These are phyloP conservation scores for Taphrorychus bicolor DNA, from an alignment of 2,888 invertebrate species.

Conservation along the genomic window DNA sequence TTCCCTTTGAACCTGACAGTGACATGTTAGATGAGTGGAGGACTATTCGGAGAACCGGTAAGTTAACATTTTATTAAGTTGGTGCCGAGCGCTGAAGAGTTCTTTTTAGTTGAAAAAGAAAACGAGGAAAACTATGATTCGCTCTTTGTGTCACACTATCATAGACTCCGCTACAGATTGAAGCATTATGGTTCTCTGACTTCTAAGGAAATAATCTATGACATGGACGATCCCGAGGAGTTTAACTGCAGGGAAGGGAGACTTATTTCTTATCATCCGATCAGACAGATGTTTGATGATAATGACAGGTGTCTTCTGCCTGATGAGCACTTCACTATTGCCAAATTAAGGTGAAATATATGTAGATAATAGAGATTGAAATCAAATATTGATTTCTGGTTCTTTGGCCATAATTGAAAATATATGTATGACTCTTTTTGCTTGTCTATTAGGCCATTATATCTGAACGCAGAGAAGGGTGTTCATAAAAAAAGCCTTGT, in stretches of 20 bases:
- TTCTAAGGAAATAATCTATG: slow-evolving; percentile 40
- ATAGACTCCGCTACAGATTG: slow-evolving; percentile 36
- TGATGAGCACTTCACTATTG: slow-evolving; percentile 45
- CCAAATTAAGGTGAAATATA: slow-evolving; percentile 43
- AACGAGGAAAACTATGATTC: slow-evolving; percentile 27
- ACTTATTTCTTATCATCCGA: slow-evolving; percentile 44
- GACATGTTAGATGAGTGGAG: slow-evolving; percentile 29
- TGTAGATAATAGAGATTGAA: too few relatives aligned
- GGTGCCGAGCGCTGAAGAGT: not conserved
- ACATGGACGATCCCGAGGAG: slow-evolving; percentile 43
- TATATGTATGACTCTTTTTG: not conserved
- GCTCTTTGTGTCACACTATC: slow-evolving; percentile 41
- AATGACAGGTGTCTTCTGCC: slow-evolving; percentile 45
- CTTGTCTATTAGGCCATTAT: too few relatives aligned
- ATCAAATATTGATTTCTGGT: too few relatives aligned
- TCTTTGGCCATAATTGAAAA: not conserved
- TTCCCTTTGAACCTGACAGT: slow-evolving; percentile 21
- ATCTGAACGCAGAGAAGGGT: too few relatives aligned
- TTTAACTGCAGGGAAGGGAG: slow-evolving; percentile 44
- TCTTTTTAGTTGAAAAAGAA: slow-evolving; percentile 15
- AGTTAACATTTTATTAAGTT: not conserved
- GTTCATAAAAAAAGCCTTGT: too few relatives aligned
- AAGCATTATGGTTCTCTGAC: slow-evolving; percentile 35
- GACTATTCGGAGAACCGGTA: slow-evolving; percentile 11
- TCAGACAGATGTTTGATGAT: slow-evolving; percentile 44